A percentile compares a stretch with the other conserved stretches of the same genome.
Evolutionary conservation across 1,140 invertebrate species (phyloP).

Genomic region (Polyergus mexicanus): DNA sequence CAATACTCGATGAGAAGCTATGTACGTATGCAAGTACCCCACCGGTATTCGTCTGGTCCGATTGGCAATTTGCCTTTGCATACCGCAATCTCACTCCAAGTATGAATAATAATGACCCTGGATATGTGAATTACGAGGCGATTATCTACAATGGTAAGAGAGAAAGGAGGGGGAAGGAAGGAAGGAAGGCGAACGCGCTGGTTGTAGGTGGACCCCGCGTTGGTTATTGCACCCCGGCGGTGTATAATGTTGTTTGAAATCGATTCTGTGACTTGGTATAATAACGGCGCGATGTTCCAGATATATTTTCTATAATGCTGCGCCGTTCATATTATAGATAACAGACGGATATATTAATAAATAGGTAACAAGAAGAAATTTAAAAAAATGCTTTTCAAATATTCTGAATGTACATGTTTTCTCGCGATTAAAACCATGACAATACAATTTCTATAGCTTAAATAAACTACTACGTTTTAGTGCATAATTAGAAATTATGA

Average conservation of each 20-base stretch:
- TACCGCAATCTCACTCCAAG: constrained; percentile 67
- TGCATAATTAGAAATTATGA: no score
- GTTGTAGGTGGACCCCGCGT: background rate
- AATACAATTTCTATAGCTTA: no score
- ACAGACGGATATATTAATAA: background rate
- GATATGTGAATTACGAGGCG: constrained; percentile 76
- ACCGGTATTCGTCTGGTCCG: constrained; percentile 56
- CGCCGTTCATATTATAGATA: background rate
- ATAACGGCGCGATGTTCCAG: constrained; percentile 3
- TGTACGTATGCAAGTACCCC: constrained; percentile 50
- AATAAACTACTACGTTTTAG: no score
- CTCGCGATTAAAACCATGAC: no score
- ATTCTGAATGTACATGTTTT: background rate
- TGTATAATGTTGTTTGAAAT: constrained; percentile 49
- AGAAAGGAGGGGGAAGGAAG: no score
- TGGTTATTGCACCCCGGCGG: constrained; percentile 65
- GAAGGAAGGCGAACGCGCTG: background rate
- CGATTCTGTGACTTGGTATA: constrained; percentile 62
- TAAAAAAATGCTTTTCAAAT: background rate
- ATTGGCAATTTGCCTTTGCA: constrained; percentile 73
- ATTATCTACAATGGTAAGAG: constrained; percentile 63
- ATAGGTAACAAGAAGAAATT: background rate
- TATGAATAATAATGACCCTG: constrained; percentile 75
- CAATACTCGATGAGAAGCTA: constrained; percentile 68
- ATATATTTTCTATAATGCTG: constrained; percentile 33